Base-by-base conservation (phyloP, 1,140 invertebrate species). In the Coenobita brevimanus region DNA sequence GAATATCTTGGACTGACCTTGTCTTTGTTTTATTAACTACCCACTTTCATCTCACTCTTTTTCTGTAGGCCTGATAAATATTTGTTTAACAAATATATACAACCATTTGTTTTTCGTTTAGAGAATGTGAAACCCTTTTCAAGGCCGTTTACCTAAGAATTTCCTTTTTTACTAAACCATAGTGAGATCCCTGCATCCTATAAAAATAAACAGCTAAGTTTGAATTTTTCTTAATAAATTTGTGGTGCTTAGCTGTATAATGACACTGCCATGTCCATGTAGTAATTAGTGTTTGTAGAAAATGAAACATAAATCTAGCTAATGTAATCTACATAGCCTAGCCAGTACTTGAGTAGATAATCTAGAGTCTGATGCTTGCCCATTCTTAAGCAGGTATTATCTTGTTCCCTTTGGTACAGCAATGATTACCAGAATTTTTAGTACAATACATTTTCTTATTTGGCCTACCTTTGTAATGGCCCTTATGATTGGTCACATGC, bases 331-430 rank as follows among this genome's bases (percentile, higher is more conserved):
- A 88, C 50, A 78, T 82, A 76, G 86, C 86, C 67, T 88, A 88
- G 86, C 81, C 86, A 81, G 82, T 54, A 82, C 86, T 79, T 88
- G 86, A 88, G 78, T 88, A 88, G 86, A 82, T 88, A 78, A 67
- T 88, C 67, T 88, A n/a, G n/a, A n/a, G 69, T 88, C 64, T 88
- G 78, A 71, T 88, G 86, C 86, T 82, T 88, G 86, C 86, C 86
- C 80, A 88, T 78, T 88, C 57, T 88, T 79, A 76, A 60, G 67
- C 33, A 87, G 84, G 84, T 75, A 80, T 87, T 36, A 41, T 71
- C 46, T 87, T 80, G 71, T 69, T 80, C 78, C 84, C 46, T 87
- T 46, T 43, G 71, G 67, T 87, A 80, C 57, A 87, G 71, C 80
- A 46, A 87, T 76, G 75, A 80, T 75, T 87, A 75, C 84, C 78